Conservation (phyloP, 1,140 invertebrate genomes). For the Drosophila azteca region DNA sequence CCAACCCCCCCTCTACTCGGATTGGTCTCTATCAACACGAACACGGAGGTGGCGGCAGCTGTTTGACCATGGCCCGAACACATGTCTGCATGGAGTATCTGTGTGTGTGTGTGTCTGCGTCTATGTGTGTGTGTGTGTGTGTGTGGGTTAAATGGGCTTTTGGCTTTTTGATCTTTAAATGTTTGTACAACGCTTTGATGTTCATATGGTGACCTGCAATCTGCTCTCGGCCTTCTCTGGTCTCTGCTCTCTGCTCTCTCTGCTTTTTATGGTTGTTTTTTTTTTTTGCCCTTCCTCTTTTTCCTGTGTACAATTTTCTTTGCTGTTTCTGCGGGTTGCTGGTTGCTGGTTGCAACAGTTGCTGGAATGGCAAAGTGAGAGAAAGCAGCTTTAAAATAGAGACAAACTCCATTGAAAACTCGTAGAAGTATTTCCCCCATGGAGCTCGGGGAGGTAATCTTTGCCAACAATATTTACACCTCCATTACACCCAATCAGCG, state of each 20-base stretch:
- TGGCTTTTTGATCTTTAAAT: conserved; percentile 81
- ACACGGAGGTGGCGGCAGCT: conserved; percentile 6
- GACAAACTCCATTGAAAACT: no score
- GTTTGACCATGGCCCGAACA: conserved; percentile 34
- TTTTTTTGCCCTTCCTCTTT: conserved; percentile 13
- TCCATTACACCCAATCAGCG: conserved; percentile 20
- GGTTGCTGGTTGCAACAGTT: not conserved
- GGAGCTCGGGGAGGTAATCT: not conserved
- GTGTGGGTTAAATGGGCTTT: conserved; percentile 68
- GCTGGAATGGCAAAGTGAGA: no score
- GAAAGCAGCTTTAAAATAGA: no score
- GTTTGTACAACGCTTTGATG: conserved; percentile 77
- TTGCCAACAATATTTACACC: conserved; percentile 17
- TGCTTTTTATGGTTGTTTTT: conserved; percentile 6
- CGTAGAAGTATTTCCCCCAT: no score
- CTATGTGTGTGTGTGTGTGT: conserved; percentile 33
- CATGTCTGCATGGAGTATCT: conserved; percentile 13
- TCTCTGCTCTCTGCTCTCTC: conserved; percentile 1
- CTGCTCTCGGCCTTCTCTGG: conserved; percentile 19
- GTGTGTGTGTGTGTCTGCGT: no score
- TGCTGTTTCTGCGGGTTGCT: not conserved
- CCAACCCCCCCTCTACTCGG: conserved; percentile 11
- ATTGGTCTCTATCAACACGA: conserved; percentile 41
- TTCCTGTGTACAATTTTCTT: conserved; percentile 9
- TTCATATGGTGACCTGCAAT: conserved; percentile 55